phyloP scores from a whole-genome alignment of 1,140 invertebrate genomes.

The Aphis craccivora region DNA sequence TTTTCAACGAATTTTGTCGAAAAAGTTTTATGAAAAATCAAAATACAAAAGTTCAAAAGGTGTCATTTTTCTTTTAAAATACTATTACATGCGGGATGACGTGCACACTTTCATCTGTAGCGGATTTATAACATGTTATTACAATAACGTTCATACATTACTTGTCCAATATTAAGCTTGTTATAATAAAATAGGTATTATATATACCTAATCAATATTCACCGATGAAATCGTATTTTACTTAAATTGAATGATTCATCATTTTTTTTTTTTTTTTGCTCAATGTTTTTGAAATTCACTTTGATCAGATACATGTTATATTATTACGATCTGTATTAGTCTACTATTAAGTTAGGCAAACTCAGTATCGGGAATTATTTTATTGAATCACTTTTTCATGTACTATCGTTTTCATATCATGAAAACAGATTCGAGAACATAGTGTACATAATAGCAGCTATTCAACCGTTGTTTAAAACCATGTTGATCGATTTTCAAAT shows the following conservation, averaged over 20 bases:
- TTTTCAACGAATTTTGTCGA: not conserved
- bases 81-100: not conserved
- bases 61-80: not conserved
- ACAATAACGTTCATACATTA: not conserved
- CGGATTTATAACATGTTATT: not conserved
- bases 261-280: not conserved
- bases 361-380: not conserved
- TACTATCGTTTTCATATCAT: not conserved
- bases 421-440: not conserved
- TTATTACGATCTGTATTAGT: not conserved
- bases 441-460: not conserved
- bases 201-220: not conserved
- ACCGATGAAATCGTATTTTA: not conserved
- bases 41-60: not conserved
- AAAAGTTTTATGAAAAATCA: not conserved
- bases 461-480: not conserved
- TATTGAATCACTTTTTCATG: not conserved
- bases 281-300: not conserved
- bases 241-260: constrained; percentile 11
- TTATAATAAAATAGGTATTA: not conserved
- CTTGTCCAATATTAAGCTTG: not conserved
- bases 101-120: not conserved
- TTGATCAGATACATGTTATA: not conserved
- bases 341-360: not conserved
- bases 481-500: not conserved